phyloP scores from a whole-genome alignment of 2,797 vertebrate genomes.

The Mionectes olivaceus region DNA sequence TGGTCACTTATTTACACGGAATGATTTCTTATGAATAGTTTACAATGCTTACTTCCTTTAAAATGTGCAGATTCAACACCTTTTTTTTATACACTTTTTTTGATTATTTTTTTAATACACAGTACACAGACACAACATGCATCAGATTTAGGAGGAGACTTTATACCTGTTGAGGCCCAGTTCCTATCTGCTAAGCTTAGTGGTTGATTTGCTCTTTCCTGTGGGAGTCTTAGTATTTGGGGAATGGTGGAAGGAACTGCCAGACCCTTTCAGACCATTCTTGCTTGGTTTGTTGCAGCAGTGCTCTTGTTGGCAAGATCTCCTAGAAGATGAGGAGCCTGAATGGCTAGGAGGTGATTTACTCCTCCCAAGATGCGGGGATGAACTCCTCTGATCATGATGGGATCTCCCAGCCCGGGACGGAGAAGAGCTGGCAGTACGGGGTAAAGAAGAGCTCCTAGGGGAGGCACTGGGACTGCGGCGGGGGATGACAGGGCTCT shows the following conservation, averaged over 20 bases:
- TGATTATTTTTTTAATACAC: slow-evolving; percentile 69
- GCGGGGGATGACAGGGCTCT: slow-evolving; percentile 89
- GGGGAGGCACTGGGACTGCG: slow-evolving; percentile 96
- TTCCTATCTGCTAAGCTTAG: slow-evolving; percentile 97
- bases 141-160: slow-evolving; percentile 71
- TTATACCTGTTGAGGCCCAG: slow-evolving; percentile 69
- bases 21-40: slow-evolving; percentile 72
- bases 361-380: slow-evolving; percentile 88
- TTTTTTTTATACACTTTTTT: slow-evolving; percentile 43
- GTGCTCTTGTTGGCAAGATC: slow-evolving; percentile 90
- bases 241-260: slow-evolving; percentile 82
- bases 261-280: slow-evolving; percentile 79
- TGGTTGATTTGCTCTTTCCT: slow-evolving; percentile 91
- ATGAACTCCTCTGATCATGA: slow-evolving; percentile 85
- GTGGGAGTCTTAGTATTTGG: slow-evolving; percentile 84
- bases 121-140: slow-evolving; percentile 82
- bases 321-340: slow-evolving; percentile 91
- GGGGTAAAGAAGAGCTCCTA: slow-evolving; percentile 93
- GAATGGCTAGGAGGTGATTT: slow-evolving; percentile 96
- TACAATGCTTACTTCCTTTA: slow-evolving; percentile 72
- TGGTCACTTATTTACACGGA: slow-evolving; percentile 60
- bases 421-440: slow-evolving; percentile 94
- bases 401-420: slow-evolving; percentile 90
- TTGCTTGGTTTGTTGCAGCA: slow-evolving; percentile 90
- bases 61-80: slow-evolving; percentile 76